phyloP scores from a whole-genome alignment of 2,113 vertebrate genomes.

The Syrmaticus mikado region DNA sequence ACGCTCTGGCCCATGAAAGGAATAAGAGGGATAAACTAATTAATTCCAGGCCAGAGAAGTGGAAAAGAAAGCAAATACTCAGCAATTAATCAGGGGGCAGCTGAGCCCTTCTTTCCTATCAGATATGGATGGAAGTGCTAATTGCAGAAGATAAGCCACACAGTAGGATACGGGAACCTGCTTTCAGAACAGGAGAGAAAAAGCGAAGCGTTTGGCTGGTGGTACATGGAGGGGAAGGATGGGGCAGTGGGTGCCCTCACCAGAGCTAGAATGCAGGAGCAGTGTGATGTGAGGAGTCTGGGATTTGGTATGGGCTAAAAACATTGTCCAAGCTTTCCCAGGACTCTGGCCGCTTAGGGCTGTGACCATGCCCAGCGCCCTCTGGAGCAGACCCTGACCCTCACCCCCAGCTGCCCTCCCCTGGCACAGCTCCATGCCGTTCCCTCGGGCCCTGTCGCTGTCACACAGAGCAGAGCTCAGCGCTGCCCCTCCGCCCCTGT shows the following conservation, averaged over 20 bases:
- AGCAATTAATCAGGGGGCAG: slow-evolving; percentile 62
- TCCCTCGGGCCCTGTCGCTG: too few species aligned
- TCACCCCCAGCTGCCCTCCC: too few species aligned
- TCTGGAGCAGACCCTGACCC: too few species aligned
- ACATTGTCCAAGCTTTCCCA: too few species aligned
- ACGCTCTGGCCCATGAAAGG: slow-evolving; percentile 39
- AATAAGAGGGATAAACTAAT: slow-evolving; percentile 64
- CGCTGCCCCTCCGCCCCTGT: too few species aligned
- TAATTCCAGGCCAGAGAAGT: slow-evolving; percentile 62
- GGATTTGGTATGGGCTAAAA: background rate
- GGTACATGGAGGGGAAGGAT: background rate
- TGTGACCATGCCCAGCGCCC: too few species aligned
- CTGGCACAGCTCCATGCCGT: too few species aligned
- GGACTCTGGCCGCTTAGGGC: too few species aligned
- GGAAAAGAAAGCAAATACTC: slow-evolving; percentile 64
- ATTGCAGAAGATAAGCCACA: slow-evolving; percentile 66
- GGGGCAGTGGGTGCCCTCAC: background rate
- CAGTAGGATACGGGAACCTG: slow-evolving; percentile 20
- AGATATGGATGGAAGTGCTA: slow-evolving; percentile 44
- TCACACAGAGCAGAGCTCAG: too few species aligned
- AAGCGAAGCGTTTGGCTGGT: background rate
- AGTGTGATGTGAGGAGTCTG: background rate
- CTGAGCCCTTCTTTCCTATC: slow-evolving; percentile 38
- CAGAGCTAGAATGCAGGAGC: fast-evolving
- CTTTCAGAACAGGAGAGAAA: slow-evolving; percentile 28